Evolutionary conservation across 2,797 vertebrate genomes (phyloP).

Genomic region (Linurgus olivaceus): DNA sequence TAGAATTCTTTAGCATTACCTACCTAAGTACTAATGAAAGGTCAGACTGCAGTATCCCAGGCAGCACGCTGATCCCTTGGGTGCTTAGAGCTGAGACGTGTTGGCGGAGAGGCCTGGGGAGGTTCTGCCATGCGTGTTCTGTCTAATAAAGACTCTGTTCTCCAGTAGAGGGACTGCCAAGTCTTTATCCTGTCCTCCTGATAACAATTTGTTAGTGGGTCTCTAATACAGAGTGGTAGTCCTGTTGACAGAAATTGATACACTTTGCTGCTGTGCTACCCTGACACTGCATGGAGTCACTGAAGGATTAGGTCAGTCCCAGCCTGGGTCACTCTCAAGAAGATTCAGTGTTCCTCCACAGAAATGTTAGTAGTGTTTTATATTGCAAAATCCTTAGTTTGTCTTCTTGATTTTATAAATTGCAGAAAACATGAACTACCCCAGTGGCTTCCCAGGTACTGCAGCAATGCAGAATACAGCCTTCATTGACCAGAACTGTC

Average conservation of each 20-base stretch:
- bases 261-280: not conserved
- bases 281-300: not conserved
- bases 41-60: conserved; percentile 25
- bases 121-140: not conserved
- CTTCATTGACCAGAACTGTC: conserved; percentile 73
- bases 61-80: not conserved
- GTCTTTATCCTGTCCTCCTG: not conserved
- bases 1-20: conserved; percentile 57
- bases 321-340: not conserved
- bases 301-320: not conserved
- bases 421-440: conserved; percentile 87
- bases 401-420: conserved; percentile 7
- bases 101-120: not conserved
- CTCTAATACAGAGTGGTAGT: not conserved
- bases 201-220: conserved; percentile 1
- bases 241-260: not conserved
- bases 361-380: not conserved
- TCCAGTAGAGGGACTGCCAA: not conserved
- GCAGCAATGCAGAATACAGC: conserved; percentile 78
- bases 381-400: not conserved
- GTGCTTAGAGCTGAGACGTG: not conserved
- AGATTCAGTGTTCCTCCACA: not conserved
- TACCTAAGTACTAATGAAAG: conserved; percentile 52
- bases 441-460: conserved; percentile 80
- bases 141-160: not conserved